Evolutionary conservation across 2,888 invertebrate genomes (phyloP).

Genomic region (Rosalia funebris): DNA sequence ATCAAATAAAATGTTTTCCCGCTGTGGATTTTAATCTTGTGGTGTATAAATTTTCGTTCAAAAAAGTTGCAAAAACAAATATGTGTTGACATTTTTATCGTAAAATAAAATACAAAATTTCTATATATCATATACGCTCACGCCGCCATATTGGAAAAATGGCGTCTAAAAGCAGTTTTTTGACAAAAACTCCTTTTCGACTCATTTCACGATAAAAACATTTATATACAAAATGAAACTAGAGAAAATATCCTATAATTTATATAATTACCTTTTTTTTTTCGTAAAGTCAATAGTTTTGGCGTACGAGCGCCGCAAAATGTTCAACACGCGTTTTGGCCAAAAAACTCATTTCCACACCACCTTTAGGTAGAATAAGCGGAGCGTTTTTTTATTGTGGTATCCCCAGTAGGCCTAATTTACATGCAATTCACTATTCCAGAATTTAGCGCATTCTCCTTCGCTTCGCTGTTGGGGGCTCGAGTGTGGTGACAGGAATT

Average conservation of each 20-base stretch:
- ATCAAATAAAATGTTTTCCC: not conserved
- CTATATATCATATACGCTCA: too few relatives aligned
- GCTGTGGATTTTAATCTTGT: too few relatives aligned
- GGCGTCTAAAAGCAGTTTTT: too few relatives aligned
- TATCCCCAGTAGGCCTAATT: constrained; percentile 23
- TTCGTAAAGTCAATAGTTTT: not conserved
- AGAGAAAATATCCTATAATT: not conserved
- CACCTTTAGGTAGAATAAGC: not conserved
- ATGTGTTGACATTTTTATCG: too few relatives aligned
- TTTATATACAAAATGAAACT: too few relatives aligned
- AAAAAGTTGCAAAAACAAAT: too few relatives aligned
- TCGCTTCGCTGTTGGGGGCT: not conserved
- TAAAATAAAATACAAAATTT: too few relatives aligned
- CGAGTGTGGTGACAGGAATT: constrained; percentile 20
- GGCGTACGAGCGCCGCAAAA: not conserved
- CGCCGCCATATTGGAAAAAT: too few relatives aligned
- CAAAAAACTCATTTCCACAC: not conserved
- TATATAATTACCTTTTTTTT: not conserved
- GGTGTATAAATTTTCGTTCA: too few relatives aligned
- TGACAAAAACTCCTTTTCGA: too few relatives aligned
- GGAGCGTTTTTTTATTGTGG: not conserved
- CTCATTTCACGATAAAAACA: not conserved
- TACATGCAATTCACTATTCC: constrained; percentile 10
- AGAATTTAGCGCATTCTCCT: constrained; percentile 11
- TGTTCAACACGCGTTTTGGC: not conserved